These are phyloP conservation scores for Venustaconcha ellipsiformis DNA, from an alignment of 1,140 invertebrate species.

Conservation along the genomic window DNA sequence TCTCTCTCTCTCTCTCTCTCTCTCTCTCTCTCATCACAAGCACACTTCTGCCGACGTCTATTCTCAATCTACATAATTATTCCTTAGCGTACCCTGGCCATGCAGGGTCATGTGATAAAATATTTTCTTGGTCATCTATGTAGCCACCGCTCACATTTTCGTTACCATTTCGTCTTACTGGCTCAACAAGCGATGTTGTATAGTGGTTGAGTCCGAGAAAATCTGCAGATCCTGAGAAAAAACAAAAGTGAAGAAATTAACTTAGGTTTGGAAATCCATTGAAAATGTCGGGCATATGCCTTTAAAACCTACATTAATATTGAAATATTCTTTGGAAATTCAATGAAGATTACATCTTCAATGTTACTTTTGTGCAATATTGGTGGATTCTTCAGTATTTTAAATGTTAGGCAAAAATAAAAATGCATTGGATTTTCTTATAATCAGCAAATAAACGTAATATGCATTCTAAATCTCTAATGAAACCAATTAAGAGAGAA, in stretches of 20 bases:
- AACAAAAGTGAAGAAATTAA: background rate
- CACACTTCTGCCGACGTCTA: too few species aligned
- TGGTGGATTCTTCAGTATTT: background rate
- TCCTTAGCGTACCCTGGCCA: constrained; percentile 10
- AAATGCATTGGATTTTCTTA: too few species aligned
- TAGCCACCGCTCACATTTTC: constrained; percentile 2
- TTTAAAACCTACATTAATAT: background rate
- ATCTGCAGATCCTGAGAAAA: constrained; percentile 55
- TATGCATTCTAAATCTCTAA: too few species aligned
- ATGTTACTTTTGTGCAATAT: background rate
- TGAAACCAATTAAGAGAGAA: too few species aligned
- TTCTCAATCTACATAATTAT: too few species aligned
- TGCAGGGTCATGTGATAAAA: background rate
- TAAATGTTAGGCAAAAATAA: background rate
- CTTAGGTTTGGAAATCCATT: background rate
- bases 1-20: too few species aligned
- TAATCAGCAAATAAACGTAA: too few species aligned
- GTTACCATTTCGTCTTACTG: background rate
- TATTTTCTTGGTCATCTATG: background rate
- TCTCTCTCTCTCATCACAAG: too few species aligned
- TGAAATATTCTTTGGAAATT: background rate
- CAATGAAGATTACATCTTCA: background rate
- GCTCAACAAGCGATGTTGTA: constrained; percentile 46
- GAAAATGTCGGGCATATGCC: background rate
- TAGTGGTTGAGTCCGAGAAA: constrained; percentile 64